Evolutionary conservation across 2,888 invertebrate genomes (phyloP), one percentile per base, ranked within the genome.

Genomic region (Drymonia ruficornis): DNA sequence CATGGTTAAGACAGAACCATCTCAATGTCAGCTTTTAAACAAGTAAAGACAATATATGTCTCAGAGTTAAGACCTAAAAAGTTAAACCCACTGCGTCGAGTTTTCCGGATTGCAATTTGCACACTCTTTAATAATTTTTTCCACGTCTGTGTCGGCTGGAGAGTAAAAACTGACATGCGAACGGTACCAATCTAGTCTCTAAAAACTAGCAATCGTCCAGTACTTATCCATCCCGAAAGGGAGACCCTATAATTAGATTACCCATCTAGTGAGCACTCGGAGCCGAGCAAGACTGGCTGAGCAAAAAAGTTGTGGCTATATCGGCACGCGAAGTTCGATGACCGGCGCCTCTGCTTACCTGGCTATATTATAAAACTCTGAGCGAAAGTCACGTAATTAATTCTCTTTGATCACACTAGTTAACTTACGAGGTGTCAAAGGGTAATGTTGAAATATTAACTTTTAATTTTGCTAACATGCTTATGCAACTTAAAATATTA

Each of bases 191-290:
- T 55, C 52, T 61, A 57, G 56, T 52, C 56, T 65, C 65, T 73
- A 79, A 80, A 77, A 84, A 81, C 78, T 70, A 59, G 76, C 72
- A 66, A 73, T 55, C 66, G 76, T 72, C 80, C 58, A 77, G 74
- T 67, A 74, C 74, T 72, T 70, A 74, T 76, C 74, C 81, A 79
- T 77, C 75, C 78, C 61, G 69, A 77, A 74, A 79, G 71, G 65
- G 72, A 75, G 71, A 67, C 77, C 83, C 87, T 89, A 89, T 89
- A 86, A 87, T 88, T 89, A 89, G 88, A 89, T 87, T 81, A 74
- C 71, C 81, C 78, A 85, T 86, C 84, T 83, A 85, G 83, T 80
- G 71, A 79, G 82, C 77, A 72, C 75, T 76, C 72, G 76, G 72
- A 80, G 81, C 77, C 78, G 68, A 78, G 68, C 75, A 74, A 76